Conservation (phyloP, 2,888 invertebrate species). For the Ophioninae sp. region DNA sequence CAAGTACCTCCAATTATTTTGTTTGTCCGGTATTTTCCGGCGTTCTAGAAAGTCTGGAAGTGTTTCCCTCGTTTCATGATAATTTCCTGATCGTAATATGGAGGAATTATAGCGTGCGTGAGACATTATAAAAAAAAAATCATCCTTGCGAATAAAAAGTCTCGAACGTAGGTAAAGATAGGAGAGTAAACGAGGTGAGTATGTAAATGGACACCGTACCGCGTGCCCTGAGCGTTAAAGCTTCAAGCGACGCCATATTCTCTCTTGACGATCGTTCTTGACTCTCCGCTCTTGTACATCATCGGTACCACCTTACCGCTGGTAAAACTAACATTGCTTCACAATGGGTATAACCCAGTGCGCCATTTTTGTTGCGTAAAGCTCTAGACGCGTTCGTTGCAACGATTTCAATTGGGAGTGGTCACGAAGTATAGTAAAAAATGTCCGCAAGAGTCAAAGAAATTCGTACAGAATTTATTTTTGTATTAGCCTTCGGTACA, state of each 20-base stretch:
- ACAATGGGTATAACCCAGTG: conserved; percentile 11
- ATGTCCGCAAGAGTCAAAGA: not conserved
- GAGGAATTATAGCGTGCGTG: not conserved
- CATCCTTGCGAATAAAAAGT: conserved; percentile 5
- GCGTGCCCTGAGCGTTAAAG: conserved; percentile 14
- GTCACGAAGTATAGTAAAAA: not conserved
- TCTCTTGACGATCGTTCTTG: conserved; percentile 45
- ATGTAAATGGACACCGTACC: conserved; percentile 58
- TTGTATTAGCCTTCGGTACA: too few species aligned
- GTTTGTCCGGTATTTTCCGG: not conserved
- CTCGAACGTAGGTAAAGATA: not conserved
- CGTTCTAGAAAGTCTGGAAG: not conserved
- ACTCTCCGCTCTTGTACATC: not conserved
- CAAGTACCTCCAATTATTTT: not conserved
- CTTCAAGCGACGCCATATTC: conserved; percentile 46
- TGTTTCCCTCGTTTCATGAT: not conserved
- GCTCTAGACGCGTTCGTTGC: conserved; percentile 27
- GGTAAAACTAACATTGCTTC: not conserved
- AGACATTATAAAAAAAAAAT: not conserved
- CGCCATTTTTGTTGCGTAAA: conserved; percentile 54
- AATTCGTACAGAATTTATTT: not conserved
- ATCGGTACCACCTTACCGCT: not conserved
- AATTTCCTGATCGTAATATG: not conserved
- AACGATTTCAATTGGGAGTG: not conserved
- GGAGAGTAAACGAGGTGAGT: conserved; percentile 53